phyloP scores from a whole-genome alignment of 2,888 invertebrate genomes.

The Formica aserva region DNA sequence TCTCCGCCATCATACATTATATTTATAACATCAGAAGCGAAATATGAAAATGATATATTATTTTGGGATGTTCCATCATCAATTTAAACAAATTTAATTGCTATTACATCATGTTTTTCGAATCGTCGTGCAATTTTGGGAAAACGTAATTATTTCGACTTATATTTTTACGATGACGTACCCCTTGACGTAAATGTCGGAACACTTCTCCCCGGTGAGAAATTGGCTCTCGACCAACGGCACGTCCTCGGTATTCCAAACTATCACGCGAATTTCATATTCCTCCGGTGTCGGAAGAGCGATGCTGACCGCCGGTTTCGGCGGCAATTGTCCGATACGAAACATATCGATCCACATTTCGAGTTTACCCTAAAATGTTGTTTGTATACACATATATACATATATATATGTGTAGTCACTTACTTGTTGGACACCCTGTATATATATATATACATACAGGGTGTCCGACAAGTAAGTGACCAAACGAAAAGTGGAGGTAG shows the following conservation, averaged over 20 bases:
- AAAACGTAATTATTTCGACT: neutral
- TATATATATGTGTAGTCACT: too few relatives aligned
- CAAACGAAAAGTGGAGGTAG: too few relatives aligned
- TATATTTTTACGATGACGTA: constrained; percentile 77
- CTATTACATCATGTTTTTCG: neutral
- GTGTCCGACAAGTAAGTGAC: too few relatives aligned
- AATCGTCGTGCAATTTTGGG: neutral
- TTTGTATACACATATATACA: neutral
- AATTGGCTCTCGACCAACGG: constrained; percentile 90
- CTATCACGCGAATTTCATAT: constrained; percentile 90
- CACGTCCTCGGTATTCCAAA: constrained; percentile 90
- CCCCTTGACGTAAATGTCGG: constrained; percentile 92
- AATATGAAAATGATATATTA: neutral
- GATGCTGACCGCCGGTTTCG: constrained; percentile 90
- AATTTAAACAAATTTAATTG: neutral
- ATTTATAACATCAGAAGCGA: neutral
- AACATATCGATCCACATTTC: constrained; percentile 97
- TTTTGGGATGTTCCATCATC: neutral
- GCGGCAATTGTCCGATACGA: constrained; percentile 88
- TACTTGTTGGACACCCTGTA: too few relatives aligned
- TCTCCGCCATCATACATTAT: neutral
- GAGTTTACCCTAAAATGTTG: constrained; percentile 91
- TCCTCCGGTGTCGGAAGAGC: constrained; percentile 90
- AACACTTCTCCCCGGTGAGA: constrained; percentile 90
- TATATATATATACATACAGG: too few relatives aligned